Evolutionary conservation across 2,888 invertebrate genomes (phyloP), one percentile per base, ranked within the genome.

Genomic region (Hydraecia micacea): DNA sequence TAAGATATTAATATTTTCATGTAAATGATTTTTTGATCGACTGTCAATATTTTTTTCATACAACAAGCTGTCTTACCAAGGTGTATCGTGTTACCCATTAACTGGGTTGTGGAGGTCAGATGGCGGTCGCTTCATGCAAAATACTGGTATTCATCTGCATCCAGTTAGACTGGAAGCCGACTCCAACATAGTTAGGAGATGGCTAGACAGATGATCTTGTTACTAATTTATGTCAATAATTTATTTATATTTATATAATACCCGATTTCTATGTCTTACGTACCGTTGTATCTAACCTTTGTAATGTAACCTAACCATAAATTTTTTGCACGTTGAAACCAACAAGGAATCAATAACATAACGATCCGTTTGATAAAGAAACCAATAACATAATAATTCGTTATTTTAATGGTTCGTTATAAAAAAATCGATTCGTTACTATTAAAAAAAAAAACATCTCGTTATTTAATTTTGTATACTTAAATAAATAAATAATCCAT

Each of bases 1-100:
- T 93, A 89, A 90, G 83, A 62, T 28, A 25, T 60, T 36, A 2
- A 28, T 58, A 32, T 25, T 21, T 75, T 3, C 46, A 13, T 58
- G 25, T 9, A 7, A 9, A 15, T 1, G n/a, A 36, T 8, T n/a
- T 67, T 49, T 7, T 28, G 21, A 21, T 68, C 21, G 0, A 46
- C 2, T 68, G 32, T 55, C 18, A 55, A 8, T 71, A 46, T 2
- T 21, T 52, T 49, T 49, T 49, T 49, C 1, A 18, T 49, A 6
- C 6, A 18, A 49, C 52, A 52, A 46, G 13, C 13, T 13, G 52
- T 25, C 52, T 52, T 21, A 52, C 2, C 52, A 21, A 52, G 21
- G 8, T 46, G 46, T 46, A 46, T 46, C 13, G 25, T 55, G 25
- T 9, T 55, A 55, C 25, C 25, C 9, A 55, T 9, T 55, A 25